A percentile compares a stretch with the other conserved stretches of the same genome.
Conservation (phyloP, 2,113 vertebrate genomes). For the Peromyscus californicus region DNA sequence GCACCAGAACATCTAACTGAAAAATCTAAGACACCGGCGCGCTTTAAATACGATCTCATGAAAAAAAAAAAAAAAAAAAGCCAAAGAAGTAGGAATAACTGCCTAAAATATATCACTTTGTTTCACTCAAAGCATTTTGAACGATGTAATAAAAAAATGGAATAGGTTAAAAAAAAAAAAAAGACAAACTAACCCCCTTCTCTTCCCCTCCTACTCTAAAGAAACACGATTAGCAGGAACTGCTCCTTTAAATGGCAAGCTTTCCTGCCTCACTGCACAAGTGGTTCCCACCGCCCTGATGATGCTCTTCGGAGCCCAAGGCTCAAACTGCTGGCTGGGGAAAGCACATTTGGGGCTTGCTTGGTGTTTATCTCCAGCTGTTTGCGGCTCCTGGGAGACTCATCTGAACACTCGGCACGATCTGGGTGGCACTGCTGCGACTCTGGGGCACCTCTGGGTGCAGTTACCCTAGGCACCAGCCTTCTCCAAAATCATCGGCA, state of each 20-base stretch:
- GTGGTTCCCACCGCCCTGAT: neutral
- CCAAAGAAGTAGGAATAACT: neutral
- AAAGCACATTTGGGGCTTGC: conserved; percentile 78
- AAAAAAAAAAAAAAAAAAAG: no score
- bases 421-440: conserved; percentile 60
- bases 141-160: neutral
- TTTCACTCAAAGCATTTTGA: neutral
- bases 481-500: conserved; percentile 79
- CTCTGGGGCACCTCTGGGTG: conserved; percentile 78
- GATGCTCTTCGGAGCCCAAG: neutral
- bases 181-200: neutral
- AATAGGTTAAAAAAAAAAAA: no score
- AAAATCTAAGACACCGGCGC: neutral
- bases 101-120: neutral
- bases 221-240: neutral
- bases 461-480: conserved; percentile 69
- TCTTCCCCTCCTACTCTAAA: neutral
- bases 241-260: neutral
- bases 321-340: conserved; percentile 60
- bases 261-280: neutral
- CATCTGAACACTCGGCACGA: conserved; percentile 43
- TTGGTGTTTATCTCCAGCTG: conserved; percentile 81
- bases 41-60: neutral
- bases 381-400: conserved; percentile 81
- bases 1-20: neutral